Evolutionary conservation across 2,113 vertebrate genomes (phyloP).

Genomic region (Stigmatopora nigra): DNA sequence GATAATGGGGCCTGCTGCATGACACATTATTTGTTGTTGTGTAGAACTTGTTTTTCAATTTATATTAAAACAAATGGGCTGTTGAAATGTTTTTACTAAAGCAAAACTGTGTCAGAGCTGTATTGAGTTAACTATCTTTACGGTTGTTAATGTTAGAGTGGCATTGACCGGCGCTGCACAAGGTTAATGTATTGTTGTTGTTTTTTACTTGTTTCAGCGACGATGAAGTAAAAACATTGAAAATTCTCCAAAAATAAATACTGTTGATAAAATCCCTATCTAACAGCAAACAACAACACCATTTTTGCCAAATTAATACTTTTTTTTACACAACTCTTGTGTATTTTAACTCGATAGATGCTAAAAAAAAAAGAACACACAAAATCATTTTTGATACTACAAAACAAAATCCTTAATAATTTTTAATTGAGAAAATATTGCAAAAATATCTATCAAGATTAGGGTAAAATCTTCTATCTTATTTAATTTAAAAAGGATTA

Average conservation of each 20-base stretch:
- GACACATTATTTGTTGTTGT: neutral
- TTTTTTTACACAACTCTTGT: too few species aligned
- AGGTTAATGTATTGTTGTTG: neutral
- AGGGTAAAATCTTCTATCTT: neutral
- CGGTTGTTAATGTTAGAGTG: neutral
- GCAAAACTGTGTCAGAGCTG: neutral
- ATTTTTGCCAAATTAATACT: too few species aligned
- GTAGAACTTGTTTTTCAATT: neutral
- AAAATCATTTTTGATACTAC: too few species aligned
- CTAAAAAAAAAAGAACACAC: too few species aligned
- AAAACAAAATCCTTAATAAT: too few species aligned
- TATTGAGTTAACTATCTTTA: neutral
- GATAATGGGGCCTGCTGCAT: neutral
- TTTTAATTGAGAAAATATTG: too few species aligned
- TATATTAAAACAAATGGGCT: neutral
- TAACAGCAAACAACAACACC: too few species aligned
- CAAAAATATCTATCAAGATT: too few species aligned
- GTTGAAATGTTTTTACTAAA: neutral
- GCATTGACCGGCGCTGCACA: neutral
- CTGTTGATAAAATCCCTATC: too few species aligned
- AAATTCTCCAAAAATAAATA: too few species aligned
- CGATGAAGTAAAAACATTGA: neutral
- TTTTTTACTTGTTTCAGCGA: neutral
- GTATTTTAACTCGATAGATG: too few species aligned
- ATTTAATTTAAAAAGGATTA: neutral